These are phyloP conservation scores for Papilio helenus DNA, from an alignment of 1,140 invertebrate genomes.

Conservation along the genomic window DNA sequence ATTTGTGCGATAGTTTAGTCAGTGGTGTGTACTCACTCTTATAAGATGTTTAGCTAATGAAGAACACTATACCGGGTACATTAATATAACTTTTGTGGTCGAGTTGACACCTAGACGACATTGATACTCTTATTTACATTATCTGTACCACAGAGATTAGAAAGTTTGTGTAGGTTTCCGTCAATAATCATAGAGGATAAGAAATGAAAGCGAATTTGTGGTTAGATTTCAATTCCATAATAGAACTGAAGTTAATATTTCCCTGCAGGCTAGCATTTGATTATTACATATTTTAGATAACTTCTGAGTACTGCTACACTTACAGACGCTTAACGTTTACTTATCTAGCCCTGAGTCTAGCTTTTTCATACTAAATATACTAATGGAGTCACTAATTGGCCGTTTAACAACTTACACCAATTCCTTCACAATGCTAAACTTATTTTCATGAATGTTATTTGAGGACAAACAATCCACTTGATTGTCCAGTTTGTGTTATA, in stretches of 20 bases:
- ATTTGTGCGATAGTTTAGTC: no score
- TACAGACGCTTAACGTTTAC: not conserved
- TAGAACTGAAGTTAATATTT: not conserved
- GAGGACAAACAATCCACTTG: not conserved
- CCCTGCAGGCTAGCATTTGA: not conserved
- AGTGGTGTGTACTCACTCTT: no score
- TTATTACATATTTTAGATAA: not conserved
- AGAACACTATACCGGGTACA: not conserved
- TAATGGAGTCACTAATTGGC: not conserved
- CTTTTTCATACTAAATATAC: not conserved
- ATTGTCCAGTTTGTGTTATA: not conserved
- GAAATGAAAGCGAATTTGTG: constrained; percentile 10
- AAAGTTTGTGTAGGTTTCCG: not conserved
- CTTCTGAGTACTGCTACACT: not conserved
- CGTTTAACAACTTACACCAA: not conserved
- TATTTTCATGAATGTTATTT: not conserved
- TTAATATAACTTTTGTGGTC: not conserved
- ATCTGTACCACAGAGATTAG: constrained; percentile 8
- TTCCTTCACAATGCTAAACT: not conserved
- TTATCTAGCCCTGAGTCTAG: not conserved
- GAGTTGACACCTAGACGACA: constrained; percentile 1
- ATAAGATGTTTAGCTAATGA: no score
- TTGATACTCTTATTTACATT: not conserved
- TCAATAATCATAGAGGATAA: constrained; percentile 25
- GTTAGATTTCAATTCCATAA: not conserved